Conservation (phyloP, 2,113 vertebrate species). For the Anhinga rufa region DNA sequence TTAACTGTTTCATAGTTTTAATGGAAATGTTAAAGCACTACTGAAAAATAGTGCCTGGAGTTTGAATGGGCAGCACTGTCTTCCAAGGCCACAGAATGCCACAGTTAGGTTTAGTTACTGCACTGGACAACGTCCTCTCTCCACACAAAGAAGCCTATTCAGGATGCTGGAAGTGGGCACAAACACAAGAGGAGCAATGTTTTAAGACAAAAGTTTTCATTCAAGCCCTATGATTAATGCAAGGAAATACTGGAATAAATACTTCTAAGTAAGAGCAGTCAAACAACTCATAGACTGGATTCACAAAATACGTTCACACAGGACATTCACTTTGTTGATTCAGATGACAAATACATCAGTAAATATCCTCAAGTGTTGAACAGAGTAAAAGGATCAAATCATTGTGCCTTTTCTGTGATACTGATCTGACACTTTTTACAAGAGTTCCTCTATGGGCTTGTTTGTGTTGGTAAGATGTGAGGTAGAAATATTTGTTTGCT, state of each 20-base stretch:
- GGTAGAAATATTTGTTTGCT: background rate
- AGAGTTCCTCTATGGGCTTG: background rate
- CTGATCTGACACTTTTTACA: background rate
- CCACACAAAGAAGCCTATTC: background rate
- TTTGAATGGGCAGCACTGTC: background rate
- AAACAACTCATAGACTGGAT: background rate
- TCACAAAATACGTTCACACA: background rate
- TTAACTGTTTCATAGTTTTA: background rate
- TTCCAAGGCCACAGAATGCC: background rate
- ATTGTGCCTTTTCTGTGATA: background rate
- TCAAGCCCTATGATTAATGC: background rate
- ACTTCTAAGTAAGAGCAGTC: background rate
- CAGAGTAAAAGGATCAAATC: background rate
- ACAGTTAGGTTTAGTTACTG: background rate
- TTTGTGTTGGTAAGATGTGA: background rate
- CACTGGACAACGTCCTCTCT: background rate
- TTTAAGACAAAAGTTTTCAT: background rate
- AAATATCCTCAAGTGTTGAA: background rate
- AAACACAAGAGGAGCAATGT: background rate
- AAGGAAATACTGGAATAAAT: background rate
- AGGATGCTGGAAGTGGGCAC: background rate
- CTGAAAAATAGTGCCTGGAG: background rate
- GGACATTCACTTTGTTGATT: background rate
- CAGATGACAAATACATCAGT: background rate
- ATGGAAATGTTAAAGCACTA: background rate